A percentile compares a stretch with the other conserved stretches of the same genome.
Evolutionary conservation across 2,888 invertebrate species (phyloP).

Genomic region (Drosophila mayaguana): DNA sequence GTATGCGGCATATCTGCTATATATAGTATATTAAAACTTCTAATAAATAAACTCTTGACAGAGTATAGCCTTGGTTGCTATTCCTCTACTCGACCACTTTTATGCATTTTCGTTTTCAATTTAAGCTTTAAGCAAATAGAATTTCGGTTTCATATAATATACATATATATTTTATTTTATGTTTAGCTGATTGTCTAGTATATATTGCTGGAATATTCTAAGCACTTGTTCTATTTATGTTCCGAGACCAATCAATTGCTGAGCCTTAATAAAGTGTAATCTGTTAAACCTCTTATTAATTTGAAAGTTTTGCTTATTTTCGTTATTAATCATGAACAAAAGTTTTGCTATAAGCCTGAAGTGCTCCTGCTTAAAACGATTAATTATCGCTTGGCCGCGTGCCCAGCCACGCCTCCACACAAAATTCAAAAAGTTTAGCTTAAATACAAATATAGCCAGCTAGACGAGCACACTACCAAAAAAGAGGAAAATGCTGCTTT

Average conservation of each 20-base stretch:
- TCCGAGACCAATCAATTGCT: neutral
- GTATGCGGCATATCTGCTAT: no score
- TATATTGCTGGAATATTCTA: neutral
- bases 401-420: slow-evolving; percentile 12
- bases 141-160: neutral
- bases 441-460: slow-evolving; percentile 16
- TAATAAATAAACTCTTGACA: neutral
- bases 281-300: slow-evolving; percentile 30
- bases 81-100: neutral
- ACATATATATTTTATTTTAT: neutral
- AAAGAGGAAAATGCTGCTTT: slow-evolving; percentile 21
- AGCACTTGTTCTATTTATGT: neutral
- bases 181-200: neutral
- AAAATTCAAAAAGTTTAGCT: slow-evolving; percentile 33
- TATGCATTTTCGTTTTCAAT: neutral
- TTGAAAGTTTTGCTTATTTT: slow-evolving; percentile 23
- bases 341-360: slow-evolving; percentile 45
- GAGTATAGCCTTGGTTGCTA: neutral
- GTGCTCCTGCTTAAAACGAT: slow-evolving; percentile 42
- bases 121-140: neutral
- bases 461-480: neutral
- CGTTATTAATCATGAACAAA: slow-evolving; percentile 28
- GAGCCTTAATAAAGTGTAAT: neutral
- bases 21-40: neutral
- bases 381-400: slow-evolving; percentile 34